phyloP scores from a whole-genome alignment of 2,797 vertebrate species.

The Neosilurus hyrtlii region DNA sequence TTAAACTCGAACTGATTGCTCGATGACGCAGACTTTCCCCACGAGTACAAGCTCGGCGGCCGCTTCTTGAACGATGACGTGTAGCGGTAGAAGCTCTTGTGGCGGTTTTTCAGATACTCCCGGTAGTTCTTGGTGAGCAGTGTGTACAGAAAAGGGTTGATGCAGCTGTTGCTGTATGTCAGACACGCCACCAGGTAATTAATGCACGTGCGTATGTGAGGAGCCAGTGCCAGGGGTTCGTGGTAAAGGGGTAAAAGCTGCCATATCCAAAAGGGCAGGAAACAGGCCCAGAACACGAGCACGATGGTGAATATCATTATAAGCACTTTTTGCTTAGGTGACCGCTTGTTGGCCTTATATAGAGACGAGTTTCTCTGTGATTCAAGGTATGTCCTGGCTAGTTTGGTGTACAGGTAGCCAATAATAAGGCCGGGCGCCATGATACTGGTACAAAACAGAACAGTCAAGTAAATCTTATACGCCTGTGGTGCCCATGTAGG shows the following conservation, averaged over 20 bases:
- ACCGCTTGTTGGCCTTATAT: constrained; percentile 72
- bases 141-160: constrained; percentile 84
- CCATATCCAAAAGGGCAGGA: constrained; percentile 92
- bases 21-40: constrained; percentile 83
- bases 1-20: constrained; percentile 84
- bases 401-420: constrained; percentile 81
- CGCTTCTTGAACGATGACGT: constrained; percentile 85
- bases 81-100: constrained; percentile 86
- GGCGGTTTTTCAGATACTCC: constrained; percentile 82
- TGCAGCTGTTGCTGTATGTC: constrained; percentile 84
- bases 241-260: constrained; percentile 86
- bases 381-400: constrained; percentile 85
- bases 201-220: constrained; percentile 84
- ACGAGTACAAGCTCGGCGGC: constrained; percentile 82
- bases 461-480: constrained; percentile 84
- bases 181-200: constrained; percentile 88
- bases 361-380: constrained; percentile 78
- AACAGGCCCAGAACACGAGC: constrained; percentile 89
- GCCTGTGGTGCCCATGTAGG: constrained; percentile 83
- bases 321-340: constrained; percentile 85
- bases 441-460: constrained; percentile 89
- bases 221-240: constrained; percentile 76
- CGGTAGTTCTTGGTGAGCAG: constrained; percentile 82
- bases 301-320: constrained; percentile 91
- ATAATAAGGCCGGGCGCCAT: constrained; percentile 87